These are phyloP conservation scores for Microtus ochrogaster DNA, from an alignment of 2,113 vertebrate genomes.

Conservation along the genomic window DNA sequence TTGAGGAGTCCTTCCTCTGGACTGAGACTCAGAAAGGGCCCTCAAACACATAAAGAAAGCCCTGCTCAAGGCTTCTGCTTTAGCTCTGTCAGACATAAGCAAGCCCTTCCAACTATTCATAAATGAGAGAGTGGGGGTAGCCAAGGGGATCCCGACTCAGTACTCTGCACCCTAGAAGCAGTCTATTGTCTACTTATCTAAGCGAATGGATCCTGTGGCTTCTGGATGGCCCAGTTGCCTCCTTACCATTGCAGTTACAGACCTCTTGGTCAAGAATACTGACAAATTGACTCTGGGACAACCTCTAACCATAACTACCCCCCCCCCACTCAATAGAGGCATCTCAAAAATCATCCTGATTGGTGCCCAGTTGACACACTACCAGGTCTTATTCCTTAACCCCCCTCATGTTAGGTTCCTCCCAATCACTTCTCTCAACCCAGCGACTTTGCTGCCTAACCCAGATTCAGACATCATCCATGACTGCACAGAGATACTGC, in stretches of 20 bases:
- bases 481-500: background rate
- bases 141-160: background rate
- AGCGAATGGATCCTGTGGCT: background rate
- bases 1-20: background rate
- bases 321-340: background rate
- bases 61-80: background rate
- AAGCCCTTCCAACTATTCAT: background rate
- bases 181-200: too few relatives aligned
- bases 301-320: background rate
- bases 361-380: background rate
- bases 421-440: background rate
- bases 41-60: background rate
- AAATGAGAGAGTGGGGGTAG: background rate
- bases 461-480: background rate
- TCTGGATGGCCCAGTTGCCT: background rate
- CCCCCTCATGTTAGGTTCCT: background rate
- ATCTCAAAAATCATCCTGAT: background rate
- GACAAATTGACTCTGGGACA: background rate
- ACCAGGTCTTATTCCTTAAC: background rate
- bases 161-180: background rate
- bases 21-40: background rate
- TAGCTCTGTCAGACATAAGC: background rate
- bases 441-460: background rate
- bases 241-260: background rate
- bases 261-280: background rate